Evolutionary conservation across 1,140 invertebrate species (phyloP), one percentile per base, ranked within the genome.

Genomic region (Ericerus pela): DNA sequence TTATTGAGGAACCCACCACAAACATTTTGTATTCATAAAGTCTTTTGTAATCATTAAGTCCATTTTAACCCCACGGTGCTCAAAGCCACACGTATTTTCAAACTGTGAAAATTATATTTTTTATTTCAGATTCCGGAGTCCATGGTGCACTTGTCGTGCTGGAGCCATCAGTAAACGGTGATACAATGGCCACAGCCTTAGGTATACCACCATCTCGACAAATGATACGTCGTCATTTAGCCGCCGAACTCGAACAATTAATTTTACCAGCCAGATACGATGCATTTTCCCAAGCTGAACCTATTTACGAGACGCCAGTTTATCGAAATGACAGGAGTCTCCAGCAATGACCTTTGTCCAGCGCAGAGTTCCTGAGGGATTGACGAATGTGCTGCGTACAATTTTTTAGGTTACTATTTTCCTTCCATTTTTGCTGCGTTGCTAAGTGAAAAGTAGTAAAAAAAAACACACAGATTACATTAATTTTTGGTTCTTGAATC

Each of bases 161-260:
- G 61, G 91, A 96, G 66, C 85, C 88, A 16, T 88, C 87, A 1
- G 93, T 96, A 70, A 91, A 84, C 54, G 87, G 89, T 26, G 91
- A 95, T 67, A 91, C 88, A 36, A 89, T 96, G 80, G 89, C 91
- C 31, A 88, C 88, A 16, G 88, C 88, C 10, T 71, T 96, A 31
- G 89, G 88, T 53, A 93, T 96, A 64, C 90, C 90, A 28, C 85
- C 88, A 6, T 88, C 88, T 4, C 91, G 93, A 67, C 89, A 88
- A 66, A 94, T 94, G 69, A 89, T 96, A 58, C 75, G 90, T 64
- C 75, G 90, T 65, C 91, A 96, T 72, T 76, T 95, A 26, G 79
- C 82, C 53, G 83, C 88, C 22, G 90, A 96, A 75, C 77, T 94
- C 58, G 89, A 94, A 68, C 80, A 84, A 38, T 78, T 96, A 58